Base-by-base conservation (phyloP, 2,113 vertebrate species). In the Hystrix cristata region DNA sequence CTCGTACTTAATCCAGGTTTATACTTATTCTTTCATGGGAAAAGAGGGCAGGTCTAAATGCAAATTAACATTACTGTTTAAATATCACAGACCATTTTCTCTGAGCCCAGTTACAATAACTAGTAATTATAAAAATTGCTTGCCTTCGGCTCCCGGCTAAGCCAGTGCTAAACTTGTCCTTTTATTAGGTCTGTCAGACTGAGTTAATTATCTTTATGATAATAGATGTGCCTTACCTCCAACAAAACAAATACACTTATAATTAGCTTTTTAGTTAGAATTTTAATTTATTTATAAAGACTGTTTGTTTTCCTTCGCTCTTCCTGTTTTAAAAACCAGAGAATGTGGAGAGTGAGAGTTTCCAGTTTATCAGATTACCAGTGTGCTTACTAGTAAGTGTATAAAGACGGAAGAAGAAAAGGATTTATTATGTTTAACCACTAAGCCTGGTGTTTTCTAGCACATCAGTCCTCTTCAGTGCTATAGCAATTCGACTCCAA, bases 171-270 rank as follows among this genome's bases (percentile, higher is more conserved):
- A 99, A 99, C 99, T 99, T 99, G 97, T 99, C 98, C 98, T 98
- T 99, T 99, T 99, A 99, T 99, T 99, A 99, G 98, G 99, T 99
- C 99, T 99, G 99, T 99, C 99, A 99, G 99, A 98, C 98, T 98
- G 98, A 99, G 99, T 99, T 99, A 99, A 99, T 99, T 99, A 99
- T 99, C 99, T 99, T 99, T 99, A 99, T 99, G 99, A 99, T 99
- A 99, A 99, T 99, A 99, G 98, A 99, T 99, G 99, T 99, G 98
- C 98, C 98, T 99, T 99, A 99, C 99, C 98, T 99, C 98, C 99
- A 99, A 99, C 98, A 99, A 99, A 99, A 99, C 99, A 99, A 99
- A 99, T 99, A 99, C 98, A 98, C 98, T 98, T 99, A 98, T 99
- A 99, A 99, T 99, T 99, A 99, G 98, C 98, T 98, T 99, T 99